Base-by-base conservation (phyloP, 2,797 vertebrate genomes). In the Thripadectes ignobilis region DNA sequence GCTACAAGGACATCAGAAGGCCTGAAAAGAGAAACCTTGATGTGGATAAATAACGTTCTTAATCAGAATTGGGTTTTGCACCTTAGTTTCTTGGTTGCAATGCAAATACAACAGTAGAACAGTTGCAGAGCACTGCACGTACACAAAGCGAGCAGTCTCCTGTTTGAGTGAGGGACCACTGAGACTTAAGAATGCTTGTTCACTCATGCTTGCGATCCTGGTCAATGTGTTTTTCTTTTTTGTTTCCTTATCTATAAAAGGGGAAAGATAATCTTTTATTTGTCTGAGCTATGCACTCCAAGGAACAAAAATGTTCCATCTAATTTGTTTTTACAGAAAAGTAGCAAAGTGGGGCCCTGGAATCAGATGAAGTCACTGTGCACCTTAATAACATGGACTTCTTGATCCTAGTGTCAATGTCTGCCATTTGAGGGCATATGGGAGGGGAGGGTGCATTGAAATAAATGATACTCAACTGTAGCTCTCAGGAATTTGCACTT, bases 401-500 rank as follows among this genome's bases (percentile, higher is more conserved):
- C 72, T 83, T 82, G 45, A 59, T 77, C 65, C 29, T n/a, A 72
- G 72, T 4, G 0, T 48, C 71, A 74, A 57, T 58, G 48, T 57
- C 68, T 86, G 52, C 69, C 58, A 54, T 76, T 61, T 74, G 78
- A 92, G 68, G n/a, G 81, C 71, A 5, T 43, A 67, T 29, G 77
- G 77, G 71, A 80, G 92, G 54, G 89, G 72, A 93, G 85, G 63
- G 65, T 52, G 52, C 61, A 68, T 72, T 92, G 80, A 92, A 96
- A 91, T 85, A 94, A 87, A 91, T 52, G 0, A 84, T 88, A 76
- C 65, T 71, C 89, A 80, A 87, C 67, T 73, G 78, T 96, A 97
- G 93, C 63, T 96, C 91, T 97, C 95, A 96, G 96, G 95, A 96
- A 96, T 96, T 96, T 96, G 92, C 96, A 96, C 95, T 96, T 97